Conservation (phyloP, 2,113 vertebrate genomes). For the Gymnogyps californianus region DNA sequence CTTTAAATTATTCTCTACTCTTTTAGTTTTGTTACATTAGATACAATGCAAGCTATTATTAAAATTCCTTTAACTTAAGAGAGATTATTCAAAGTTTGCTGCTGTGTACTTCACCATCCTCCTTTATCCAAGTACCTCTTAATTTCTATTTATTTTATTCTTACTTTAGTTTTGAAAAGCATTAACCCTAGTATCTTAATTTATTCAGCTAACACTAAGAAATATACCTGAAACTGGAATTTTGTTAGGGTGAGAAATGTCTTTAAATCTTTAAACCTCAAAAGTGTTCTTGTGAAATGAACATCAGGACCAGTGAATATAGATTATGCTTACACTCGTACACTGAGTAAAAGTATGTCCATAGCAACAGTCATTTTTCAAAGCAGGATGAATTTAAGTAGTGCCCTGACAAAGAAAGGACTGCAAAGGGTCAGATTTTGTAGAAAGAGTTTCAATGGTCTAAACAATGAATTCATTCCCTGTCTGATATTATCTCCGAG, state of each 20-base stretch:
- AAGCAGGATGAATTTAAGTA: background rate
- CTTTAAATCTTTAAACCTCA: background rate
- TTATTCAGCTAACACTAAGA: background rate
- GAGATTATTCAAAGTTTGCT: background rate
- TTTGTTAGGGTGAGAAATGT: background rate
- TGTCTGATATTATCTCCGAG: background rate
- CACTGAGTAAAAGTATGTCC: fast-evolving
- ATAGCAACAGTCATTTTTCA: background rate
- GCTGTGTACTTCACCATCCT: background rate
- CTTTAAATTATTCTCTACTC: background rate
- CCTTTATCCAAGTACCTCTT: background rate
- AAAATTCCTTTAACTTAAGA: background rate
- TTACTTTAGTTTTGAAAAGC: background rate
- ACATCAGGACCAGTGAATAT: background rate
- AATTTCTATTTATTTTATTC: background rate
- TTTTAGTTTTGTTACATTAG: background rate
- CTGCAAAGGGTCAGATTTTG: background rate
- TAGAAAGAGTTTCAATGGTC: background rate
- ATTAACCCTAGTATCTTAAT: background rate
- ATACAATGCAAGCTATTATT: background rate
- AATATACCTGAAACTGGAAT: background rate
- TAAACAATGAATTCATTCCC: conserved; percentile 9
- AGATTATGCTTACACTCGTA: background rate
- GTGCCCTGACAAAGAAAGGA: background rate
- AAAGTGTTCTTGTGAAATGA: background rate